These are phyloP conservation scores for Stramonita haemastoma DNA, from an alignment of 2,888 invertebrate genomes.

Conservation along the genomic window DNA sequence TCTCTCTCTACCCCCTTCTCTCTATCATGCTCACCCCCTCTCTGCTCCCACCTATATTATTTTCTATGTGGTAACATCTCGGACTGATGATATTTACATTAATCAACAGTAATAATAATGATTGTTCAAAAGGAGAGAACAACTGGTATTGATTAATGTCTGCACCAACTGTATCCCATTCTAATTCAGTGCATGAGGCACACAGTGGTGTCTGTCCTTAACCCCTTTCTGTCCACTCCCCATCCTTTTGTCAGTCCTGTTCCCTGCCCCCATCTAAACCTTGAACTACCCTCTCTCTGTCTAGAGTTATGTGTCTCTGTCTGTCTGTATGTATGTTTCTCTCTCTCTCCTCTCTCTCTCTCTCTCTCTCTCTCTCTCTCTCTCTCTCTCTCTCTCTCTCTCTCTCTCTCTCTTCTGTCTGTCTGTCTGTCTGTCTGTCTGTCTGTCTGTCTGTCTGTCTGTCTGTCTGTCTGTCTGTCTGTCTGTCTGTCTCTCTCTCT, in stretches of 20 bases:
- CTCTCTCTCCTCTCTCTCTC: background rate
- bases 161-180: background rate
- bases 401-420: too few species aligned
- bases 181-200: background rate
- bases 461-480: too few species aligned
- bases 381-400: background rate
- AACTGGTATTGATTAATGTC: background rate
- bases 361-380: background rate
- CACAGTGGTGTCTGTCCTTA: background rate
- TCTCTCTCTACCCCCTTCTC: background rate
- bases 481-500: too few species aligned
- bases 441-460: too few species aligned
- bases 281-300: background rate
- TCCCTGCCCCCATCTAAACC: background rate
- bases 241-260: background rate
- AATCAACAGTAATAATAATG: background rate
- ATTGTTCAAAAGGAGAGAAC: background rate
- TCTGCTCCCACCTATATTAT: too few species aligned
- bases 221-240: background rate
- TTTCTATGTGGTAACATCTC: background rate
- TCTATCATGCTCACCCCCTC: too few species aligned
- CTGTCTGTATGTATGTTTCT: background rate
- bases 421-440: background rate
- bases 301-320: background rate
- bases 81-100: background rate